Evolutionary conservation across 2,113 vertebrate species (phyloP).

Genomic region (Crotalus viridis): DNA sequence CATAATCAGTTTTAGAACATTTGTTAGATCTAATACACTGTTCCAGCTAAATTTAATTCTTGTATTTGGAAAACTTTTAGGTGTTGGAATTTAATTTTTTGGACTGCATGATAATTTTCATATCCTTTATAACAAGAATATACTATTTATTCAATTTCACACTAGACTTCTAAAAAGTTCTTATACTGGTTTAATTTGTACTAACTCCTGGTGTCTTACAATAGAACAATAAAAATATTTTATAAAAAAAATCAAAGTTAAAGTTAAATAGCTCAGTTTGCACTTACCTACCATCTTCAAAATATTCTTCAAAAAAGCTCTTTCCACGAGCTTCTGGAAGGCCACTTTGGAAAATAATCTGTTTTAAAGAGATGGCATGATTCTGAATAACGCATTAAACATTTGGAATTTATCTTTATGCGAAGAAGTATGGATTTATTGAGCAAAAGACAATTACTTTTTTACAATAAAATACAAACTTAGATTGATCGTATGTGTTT

Average conservation of each 20-base stretch:
- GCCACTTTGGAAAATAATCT: neutral
- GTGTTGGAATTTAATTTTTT: neutral
- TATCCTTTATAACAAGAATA: neutral
- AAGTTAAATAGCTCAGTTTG: neutral
- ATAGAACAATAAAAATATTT: neutral
- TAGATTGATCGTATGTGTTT: neutral
- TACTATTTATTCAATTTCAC: neutral
- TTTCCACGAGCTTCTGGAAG: neutral
- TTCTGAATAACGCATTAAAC: neutral
- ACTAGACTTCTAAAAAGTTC: neutral
- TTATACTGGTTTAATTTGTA: neutral
- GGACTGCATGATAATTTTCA: neutral
- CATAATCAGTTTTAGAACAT: neutral
- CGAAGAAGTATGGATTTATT: neutral
- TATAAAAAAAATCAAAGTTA: neutral
- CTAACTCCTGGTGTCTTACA: neutral
- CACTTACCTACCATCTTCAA: neutral
- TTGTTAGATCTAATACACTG: neutral
- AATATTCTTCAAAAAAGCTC: neutral
- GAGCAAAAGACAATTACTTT: neutral
- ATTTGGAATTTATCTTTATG: neutral
- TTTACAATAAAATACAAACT: neutral
- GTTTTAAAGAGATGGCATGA: neutral
- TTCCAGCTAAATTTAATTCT: neutral
- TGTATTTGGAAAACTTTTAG: neutral